Conservation (phyloP, 1,140 invertebrate species). For the Drosophila paulistorum region DNA sequence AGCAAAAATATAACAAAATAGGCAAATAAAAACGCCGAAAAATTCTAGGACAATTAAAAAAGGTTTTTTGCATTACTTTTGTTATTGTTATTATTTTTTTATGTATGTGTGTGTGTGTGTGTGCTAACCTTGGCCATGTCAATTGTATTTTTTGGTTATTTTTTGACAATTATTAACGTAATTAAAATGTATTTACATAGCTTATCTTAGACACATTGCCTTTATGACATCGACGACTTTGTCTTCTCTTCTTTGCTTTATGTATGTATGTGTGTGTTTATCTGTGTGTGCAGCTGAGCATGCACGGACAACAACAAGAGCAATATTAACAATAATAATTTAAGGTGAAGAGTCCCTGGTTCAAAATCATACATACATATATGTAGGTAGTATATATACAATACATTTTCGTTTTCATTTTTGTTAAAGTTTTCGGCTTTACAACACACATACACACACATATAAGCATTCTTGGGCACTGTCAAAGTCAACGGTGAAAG, state of each 20-base stretch:
- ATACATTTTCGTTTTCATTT: constrained; percentile 35
- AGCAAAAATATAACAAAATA: constrained; percentile 52
- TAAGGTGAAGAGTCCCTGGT: constrained; percentile 41
- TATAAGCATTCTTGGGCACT: constrained; percentile 49
- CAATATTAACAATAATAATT: constrained; percentile 46
- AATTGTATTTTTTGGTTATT: constrained; percentile 59
- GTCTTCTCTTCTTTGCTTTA: constrained; percentile 19
- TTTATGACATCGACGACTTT: constrained; percentile 61
- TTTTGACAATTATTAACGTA: constrained; percentile 82
- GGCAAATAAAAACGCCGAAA: constrained; percentile 35
- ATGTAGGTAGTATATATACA: too few species aligned
- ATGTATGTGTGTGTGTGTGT: constrained; percentile 20
- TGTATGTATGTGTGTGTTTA: background rate
- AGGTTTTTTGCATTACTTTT: constrained; percentile 33
- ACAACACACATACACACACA: constrained; percentile 34
- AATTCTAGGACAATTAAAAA: constrained; percentile 80
- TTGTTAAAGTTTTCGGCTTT: constrained; percentile 19
- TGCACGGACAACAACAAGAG: constrained; percentile 48
- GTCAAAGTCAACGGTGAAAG: constrained; percentile 55
- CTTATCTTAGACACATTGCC: constrained; percentile 63
- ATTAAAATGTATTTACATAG: constrained; percentile 80
- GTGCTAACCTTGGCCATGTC: constrained; percentile 72
- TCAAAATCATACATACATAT: background rate
- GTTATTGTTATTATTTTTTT: constrained; percentile 18
- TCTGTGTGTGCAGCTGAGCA: constrained; percentile 69